Evolutionary conservation across 2,797 vertebrate genomes (phyloP).

Genomic region (Phalloptychus januarius): DNA sequence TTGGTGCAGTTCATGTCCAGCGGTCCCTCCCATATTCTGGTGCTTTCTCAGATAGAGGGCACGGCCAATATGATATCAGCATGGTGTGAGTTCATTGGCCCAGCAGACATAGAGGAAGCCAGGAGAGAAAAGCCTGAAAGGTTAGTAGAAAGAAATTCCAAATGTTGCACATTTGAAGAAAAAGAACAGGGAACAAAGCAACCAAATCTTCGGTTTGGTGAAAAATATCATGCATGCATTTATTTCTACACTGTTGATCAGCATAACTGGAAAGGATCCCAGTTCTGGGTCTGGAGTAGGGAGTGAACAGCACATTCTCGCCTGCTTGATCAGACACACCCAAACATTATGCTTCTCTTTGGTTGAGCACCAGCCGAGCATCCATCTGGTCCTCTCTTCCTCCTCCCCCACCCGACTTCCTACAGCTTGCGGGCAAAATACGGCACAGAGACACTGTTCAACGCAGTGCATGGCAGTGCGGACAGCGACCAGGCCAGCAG

Average conservation of each 20-base stretch:
- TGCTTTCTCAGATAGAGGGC: conserved; percentile 81
- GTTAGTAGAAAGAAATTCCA: conserved; percentile 64
- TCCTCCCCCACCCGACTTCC: conserved; percentile 53
- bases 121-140: conserved; percentile 84
- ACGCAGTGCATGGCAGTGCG: conserved; percentile 87
- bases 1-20: conserved; percentile 87
- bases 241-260: conserved; percentile 35
- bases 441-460: conserved; percentile 85
- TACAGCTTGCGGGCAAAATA: conserved; percentile 89
- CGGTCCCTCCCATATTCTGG: conserved; percentile 84
- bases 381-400: conserved; percentile 75
- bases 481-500: conserved; percentile 82
- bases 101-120: conserved; percentile 82
- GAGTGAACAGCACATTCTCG: conserved; percentile 60
- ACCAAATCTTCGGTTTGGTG: background rate
- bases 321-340: conserved; percentile 71
- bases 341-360: conserved; percentile 70
- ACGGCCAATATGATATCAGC: conserved; percentile 76
- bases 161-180: conserved; percentile 24
- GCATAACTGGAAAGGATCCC: conserved; percentile 44
- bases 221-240: conserved; percentile 12
- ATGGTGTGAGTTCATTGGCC: conserved; percentile 86
- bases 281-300: conserved; percentile 46
- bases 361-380: conserved; percentile 68
- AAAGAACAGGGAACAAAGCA: background rate